Base-by-base conservation (phyloP, 2,888 invertebrate species). In the Athripsodes cinereus region DNA sequence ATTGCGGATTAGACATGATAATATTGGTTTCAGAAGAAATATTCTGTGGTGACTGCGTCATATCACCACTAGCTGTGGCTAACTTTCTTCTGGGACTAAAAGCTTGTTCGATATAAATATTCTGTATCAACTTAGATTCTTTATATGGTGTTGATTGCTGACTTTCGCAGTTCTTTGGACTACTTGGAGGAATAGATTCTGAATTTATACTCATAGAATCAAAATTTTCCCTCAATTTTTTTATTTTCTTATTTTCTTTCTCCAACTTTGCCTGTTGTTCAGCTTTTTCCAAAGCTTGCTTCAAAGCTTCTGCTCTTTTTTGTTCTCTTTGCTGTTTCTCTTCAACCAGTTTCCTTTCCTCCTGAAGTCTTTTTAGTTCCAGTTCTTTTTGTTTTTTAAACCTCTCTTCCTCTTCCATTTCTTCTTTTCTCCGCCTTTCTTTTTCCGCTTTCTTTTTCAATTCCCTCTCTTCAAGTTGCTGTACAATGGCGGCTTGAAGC, bases 401-500 rank as follows among this genome's bases (percentile, higher is more conserved):
- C 61, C 91, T 80, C 62, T 86, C 78, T 68, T 94, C 93, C 71
- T 93, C 93, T 64, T 88, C 80, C 64, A 83, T 78, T 70, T 96
- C 95, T 71, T 94, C 92, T 66, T 79, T 81, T 62, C 87, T 72
- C 64, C 84, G 82, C 54, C 79, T 78, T 68, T 91, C 90, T 63
- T 84, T 81, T 70, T 95, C 94, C 71, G 88, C 87, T 66, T 84
- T 84, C 13, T 88, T 81, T 54, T 81, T 78, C 66, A 83, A 79
- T 67, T 93, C 91, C 48, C 88, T 83, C 68, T 94, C 94, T 69
- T 91, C 88, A 54, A 95, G 77, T 71, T 95, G 93, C 69, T 86
- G 85, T 65, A 89, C 81, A 66, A 94, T 90, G 13, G 90, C 92
- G 61, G 87, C 86, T 72, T 96, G 96, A 65, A 93, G 84, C 70